Evolutionary conservation across 1,140 invertebrate genomes (phyloP).

Genomic region (Rhizoglyphus robini): DNA sequence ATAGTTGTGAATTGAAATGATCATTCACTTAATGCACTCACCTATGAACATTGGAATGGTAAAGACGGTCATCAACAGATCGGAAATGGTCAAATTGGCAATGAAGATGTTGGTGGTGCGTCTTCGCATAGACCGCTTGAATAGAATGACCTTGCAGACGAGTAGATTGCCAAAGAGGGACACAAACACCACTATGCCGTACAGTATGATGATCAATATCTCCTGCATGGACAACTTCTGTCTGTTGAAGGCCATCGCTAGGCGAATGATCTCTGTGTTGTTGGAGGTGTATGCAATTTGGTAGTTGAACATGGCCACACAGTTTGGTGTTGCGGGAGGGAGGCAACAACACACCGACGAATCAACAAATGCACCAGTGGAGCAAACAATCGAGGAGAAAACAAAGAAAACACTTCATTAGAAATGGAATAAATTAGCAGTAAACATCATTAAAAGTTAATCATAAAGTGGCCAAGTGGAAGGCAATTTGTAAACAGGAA

Average conservation of each 20-base stretch:
- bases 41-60: slow-evolving; percentile 58
- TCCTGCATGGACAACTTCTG: background rate
- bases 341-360: too few species aligned
- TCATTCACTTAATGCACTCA: background rate
- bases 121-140: slow-evolving; percentile 34
- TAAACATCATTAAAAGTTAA: too few species aligned
- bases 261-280: slow-evolving; percentile 9
- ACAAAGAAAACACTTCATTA: too few species aligned
- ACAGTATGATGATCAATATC: slow-evolving; percentile 24
- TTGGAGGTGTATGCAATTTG: background rate
- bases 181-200: slow-evolving; percentile 33
- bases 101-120: slow-evolving; percentile 71
- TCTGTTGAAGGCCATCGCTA: slow-evolving; percentile 9
- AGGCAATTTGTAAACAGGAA: too few species aligned
- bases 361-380: too few species aligned
- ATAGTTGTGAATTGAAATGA: background rate
- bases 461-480: too few species aligned
- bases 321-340: too few species aligned
- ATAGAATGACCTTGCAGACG: slow-evolving; percentile 31
- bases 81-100: slow-evolving; percentile 64
- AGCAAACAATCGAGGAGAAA: too few species aligned
- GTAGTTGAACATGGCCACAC: too few species aligned
- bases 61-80: slow-evolving; percentile 66
- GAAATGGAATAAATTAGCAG: too few species aligned
- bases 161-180: slow-evolving; percentile 33